phyloP scores from a whole-genome alignment of 2,888 invertebrate species.

The Macaria notata region DNA sequence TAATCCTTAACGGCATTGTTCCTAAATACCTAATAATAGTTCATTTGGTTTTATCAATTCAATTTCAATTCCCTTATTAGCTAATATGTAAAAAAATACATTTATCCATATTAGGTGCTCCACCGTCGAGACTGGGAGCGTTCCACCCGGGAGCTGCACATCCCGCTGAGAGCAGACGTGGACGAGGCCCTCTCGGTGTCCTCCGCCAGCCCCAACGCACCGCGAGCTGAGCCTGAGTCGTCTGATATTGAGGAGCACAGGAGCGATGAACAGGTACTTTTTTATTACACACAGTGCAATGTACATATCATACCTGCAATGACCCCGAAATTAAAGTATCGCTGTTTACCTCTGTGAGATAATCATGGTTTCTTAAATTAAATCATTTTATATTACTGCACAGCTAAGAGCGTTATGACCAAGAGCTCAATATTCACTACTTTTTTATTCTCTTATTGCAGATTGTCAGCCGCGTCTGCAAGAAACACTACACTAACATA shows the following conservation, averaged over 20 bases:
- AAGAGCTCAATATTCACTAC: no score
- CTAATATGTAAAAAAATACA: neutral
- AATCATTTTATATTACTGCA: no score
- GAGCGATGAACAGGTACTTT: constrained; percentile 36
- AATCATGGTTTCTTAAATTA: no score
- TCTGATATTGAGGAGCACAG: constrained; percentile 46
- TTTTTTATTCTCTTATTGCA: constrained; percentile 2
- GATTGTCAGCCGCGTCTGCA: constrained; percentile 47
- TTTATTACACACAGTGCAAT: no score
- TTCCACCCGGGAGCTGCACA: constrained; percentile 63
- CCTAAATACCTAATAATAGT: no score
- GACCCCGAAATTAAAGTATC: no score
- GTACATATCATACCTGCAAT: no score
- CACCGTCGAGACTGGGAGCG: constrained; percentile 74
- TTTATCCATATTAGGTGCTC: constrained; percentile 35
- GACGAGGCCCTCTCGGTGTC: constrained; percentile 36
- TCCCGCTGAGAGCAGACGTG: constrained; percentile 51
- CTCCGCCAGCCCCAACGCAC: constrained; percentile 41
- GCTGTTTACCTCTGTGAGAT: no score
- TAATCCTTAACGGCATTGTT: no score
- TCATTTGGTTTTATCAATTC: no score
- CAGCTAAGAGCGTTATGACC: no score
- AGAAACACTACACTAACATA: constrained; percentile 70
- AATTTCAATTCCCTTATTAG: neutral
- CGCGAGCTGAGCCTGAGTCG: constrained; percentile 46